phyloP scores from a whole-genome alignment of 2,888 invertebrate genomes.

The Macrosoma leucophasiata region DNA sequence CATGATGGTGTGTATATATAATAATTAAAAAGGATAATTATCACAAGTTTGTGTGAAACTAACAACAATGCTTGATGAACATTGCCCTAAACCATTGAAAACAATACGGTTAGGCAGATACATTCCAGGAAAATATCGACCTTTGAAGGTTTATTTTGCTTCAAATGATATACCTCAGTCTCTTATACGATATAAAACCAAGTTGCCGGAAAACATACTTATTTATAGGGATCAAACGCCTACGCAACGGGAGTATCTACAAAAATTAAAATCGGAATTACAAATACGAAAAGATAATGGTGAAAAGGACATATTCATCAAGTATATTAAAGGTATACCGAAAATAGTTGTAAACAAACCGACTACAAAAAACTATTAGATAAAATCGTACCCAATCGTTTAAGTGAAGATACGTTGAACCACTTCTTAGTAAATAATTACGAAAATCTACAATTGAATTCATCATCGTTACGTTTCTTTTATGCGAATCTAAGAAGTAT shows the following conservation, averaged over 20 bases:
- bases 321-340: slow-evolving; percentile 14
- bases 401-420: too few relatives aligned
- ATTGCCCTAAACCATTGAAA: slow-evolving; percentile 9
- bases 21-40: too few relatives aligned
- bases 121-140: slow-evolving; percentile 11
- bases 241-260: slow-evolving; percentile 13
- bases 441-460: slow-evolving; percentile 15
- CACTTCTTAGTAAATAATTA: slow-evolving; percentile 15
- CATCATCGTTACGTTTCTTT: slow-evolving; percentile 15
- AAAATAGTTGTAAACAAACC: slow-evolving; percentile 4
- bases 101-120: slow-evolving; percentile 16
- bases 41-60: too few relatives aligned
- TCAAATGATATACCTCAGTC: slow-evolving; percentile 6
- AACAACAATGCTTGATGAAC: too few relatives aligned
- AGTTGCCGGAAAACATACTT: slow-evolving; percentile 10
- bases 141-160: slow-evolving; percentile 17
- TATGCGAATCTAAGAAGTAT: slow-evolving; percentile 21
- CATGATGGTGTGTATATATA: too few relatives aligned
- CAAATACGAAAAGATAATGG: slow-evolving; percentile 6
- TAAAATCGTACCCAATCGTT: too few relatives aligned
- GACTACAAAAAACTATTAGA: slow-evolving; percentile 5
- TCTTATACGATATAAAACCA: slow-evolving; percentile 13
- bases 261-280: slow-evolving; percentile 15
- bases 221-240: slow-evolving; percentile 19
- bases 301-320: slow-evolving; percentile 13